Evolutionary conservation across 2,797 vertebrate species (phyloP).

Genomic region (Arremon brunneinucha): DNA sequence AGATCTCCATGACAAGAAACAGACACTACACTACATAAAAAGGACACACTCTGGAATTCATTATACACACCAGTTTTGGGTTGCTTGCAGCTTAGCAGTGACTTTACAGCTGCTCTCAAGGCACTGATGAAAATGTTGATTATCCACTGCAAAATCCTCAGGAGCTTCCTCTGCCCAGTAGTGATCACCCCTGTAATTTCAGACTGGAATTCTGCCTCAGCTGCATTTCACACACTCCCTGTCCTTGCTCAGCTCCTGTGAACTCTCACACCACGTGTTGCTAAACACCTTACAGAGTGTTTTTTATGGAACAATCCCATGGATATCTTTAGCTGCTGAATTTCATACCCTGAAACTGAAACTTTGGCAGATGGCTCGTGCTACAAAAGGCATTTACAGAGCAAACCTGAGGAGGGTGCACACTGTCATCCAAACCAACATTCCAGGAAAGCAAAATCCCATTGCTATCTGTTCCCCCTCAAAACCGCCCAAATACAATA

Average conservation of each 20-base stretch:
- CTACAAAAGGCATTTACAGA: neutral
- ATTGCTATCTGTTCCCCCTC: neutral
- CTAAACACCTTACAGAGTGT: neutral
- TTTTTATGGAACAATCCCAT: neutral
- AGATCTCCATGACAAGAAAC: neutral
- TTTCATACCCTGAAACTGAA: neutral
- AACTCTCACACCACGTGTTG: neutral
- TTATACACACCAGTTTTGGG: neutral
- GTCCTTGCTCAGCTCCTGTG: neutral
- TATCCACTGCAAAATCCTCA: neutral
- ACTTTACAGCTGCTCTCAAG: neutral
- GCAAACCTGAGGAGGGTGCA: neutral
- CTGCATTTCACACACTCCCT: neutral
- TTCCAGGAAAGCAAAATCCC: neutral
- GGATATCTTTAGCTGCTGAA: neutral
- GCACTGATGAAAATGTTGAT: neutral
- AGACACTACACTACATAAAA: neutral
- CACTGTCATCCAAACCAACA: neutral
- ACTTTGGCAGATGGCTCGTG: neutral
- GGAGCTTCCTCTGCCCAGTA: neutral
- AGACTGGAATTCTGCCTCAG: neutral
- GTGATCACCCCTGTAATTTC: neutral
- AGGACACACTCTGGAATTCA: neutral
- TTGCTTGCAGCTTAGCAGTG: neutral
- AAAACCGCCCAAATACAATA: neutral